Base-by-base conservation (phyloP, 30 jellyfish, hydroid and myxozoan species). In the Mastigias papua region DNA sequence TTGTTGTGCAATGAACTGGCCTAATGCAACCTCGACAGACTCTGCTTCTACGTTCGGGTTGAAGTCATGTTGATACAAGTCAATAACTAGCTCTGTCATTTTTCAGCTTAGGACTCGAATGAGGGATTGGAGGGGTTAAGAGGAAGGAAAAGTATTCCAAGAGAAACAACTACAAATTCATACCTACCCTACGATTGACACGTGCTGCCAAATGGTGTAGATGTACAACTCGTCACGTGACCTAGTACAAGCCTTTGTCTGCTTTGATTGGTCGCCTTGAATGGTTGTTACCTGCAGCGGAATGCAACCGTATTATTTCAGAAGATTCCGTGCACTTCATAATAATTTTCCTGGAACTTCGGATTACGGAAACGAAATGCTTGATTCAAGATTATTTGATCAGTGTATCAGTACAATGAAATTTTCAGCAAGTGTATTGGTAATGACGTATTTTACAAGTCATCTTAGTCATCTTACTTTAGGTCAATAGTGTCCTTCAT, bases 131-230 rank as follows among this genome's bases (percentile, higher is more conserved):
- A 34, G 82, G 85, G 82, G 78, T 34, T 0, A 31, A 42, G 35
- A 49, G 49, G 65, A 58, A 72, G 80, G 69, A 85, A 42, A 72
- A 61, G 73, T 64, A 49, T 23, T 75, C 73, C 37, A 63, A 35
- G 73, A 57, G 49, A 2, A 23, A 58, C 63, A 73, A 73, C 94
- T 85, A 85, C 94, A 72, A 64, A 72, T 86, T 85, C 94, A 73
- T 85, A 62, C 94, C 85, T 70, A 54, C 74, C 81, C 93, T 85
- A 85, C 94, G 54, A 50, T 54, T 73, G 94, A 85, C 94, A 85
- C 94, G 94, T 85, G 94, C 94, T 72, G 94, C 88, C 76, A 57
- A 62, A 62, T 49, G 60, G 77, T 54, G 94, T 72, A 86, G 94
- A 60, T 70, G 94, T 33, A 13, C 30, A 85, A 26, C 51, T n/a